Conservation (phyloP, 2,797 vertebrate species). For the Meda fulgida region DNA sequence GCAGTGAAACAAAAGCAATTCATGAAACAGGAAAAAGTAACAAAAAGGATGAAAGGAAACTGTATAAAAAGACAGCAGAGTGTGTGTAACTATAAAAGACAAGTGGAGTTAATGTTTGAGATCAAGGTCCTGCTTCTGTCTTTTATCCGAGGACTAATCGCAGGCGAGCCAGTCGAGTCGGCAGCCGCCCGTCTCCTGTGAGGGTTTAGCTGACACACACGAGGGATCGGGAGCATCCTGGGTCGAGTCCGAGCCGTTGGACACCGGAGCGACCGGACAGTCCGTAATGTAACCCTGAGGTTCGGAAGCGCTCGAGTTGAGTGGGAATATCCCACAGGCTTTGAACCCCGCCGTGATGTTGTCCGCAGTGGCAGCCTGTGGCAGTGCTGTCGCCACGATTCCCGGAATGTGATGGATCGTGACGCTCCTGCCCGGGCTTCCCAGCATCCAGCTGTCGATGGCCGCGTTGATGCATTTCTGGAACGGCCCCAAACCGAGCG, state of each 20-base stretch:
- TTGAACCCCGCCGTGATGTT: slow-evolving; percentile 12
- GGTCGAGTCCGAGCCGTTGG: neutral
- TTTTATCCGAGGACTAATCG: neutral
- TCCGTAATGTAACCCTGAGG: neutral
- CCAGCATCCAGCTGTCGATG: slow-evolving; percentile 27
- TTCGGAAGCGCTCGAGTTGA: neutral
- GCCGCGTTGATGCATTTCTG: slow-evolving; percentile 1
- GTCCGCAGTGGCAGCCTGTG: neutral
- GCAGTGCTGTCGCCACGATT: neutral
- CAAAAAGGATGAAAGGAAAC: neutral
- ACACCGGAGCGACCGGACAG: neutral
- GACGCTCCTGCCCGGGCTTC: slow-evolving; percentile 17
- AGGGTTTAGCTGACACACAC: neutral
- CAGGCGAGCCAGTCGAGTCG: slow-evolving; percentile 18
- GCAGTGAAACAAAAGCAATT: neutral
- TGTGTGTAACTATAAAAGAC: neutral
- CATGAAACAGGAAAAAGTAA: neutral
- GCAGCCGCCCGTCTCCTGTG: neutral
- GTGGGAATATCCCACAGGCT: slow-evolving; percentile 15
- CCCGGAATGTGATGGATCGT: slow-evolving; percentile 30
- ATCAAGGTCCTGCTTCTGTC: neutral
- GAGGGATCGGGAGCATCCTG: neutral
- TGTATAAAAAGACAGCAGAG: neutral
- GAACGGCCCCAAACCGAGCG: neutral
- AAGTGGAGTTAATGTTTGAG: neutral